Percentiles rank a stretch among this genome's conserved stretches.
Evolutionary conservation across 1,140 invertebrate genomes (phyloP).

Genomic region (Oncopeltus fasciatus): DNA sequence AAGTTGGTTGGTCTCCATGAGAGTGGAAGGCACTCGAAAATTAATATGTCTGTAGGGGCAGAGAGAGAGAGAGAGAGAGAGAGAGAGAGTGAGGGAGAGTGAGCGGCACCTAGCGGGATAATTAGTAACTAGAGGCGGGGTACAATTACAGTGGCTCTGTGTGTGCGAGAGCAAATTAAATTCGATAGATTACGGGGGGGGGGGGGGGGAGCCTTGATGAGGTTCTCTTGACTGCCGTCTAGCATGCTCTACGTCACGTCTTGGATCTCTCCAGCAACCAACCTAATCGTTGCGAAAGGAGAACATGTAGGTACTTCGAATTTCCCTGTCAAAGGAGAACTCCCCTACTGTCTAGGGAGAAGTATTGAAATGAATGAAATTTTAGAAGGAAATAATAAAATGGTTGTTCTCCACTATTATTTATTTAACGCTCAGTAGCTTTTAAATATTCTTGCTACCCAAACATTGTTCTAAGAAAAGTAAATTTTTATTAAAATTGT

Average conservation of each 20-base stretch:
- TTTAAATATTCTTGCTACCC: too few species aligned
- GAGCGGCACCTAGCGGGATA: neutral
- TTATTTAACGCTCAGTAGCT: too few species aligned
- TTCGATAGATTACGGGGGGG: neutral
- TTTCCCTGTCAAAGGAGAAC: too few species aligned
- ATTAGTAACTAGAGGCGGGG: neutral
- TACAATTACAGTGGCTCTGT: neutral
- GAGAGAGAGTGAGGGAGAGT: neutral
- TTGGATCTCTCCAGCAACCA: neutral
- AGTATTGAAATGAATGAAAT: too few species aligned
- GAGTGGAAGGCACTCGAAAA: neutral
- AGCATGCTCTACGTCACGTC: neutral
- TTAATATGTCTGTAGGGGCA: neutral
- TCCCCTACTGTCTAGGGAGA: too few species aligned
- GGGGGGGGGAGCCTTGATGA: neutral
- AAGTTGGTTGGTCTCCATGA: neutral
- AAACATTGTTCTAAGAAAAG: too few species aligned
- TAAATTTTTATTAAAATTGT: too few species aligned
- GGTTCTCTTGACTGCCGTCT: neutral
- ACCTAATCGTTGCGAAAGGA: too few species aligned
- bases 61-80: neutral
- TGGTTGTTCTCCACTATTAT: neutral
- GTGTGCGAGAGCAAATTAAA: slow-evolving; percentile 1
- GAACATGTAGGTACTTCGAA: too few species aligned
- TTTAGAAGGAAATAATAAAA: neutral